A percentile compares a stretch with the other conserved stretches of the same genome.
phyloP scores from a whole-genome alignment of 92 coral and sea anemone species.

The Meandrina meandrites region DNA sequence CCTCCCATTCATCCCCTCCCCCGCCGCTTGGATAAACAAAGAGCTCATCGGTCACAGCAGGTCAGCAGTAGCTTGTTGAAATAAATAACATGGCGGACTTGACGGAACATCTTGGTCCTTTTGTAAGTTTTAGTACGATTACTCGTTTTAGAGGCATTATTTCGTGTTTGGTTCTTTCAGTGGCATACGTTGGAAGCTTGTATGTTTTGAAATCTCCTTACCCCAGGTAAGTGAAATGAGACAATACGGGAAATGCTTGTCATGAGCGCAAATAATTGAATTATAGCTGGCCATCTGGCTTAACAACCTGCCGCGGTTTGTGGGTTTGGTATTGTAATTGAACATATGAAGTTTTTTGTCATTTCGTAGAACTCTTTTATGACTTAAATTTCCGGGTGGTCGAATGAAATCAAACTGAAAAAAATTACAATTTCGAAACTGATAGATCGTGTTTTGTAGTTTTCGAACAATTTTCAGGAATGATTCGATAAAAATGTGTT shows the following conservation, averaged over 20 bases:
- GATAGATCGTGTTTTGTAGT: neutral
- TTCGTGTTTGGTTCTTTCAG: constrained; percentile 88
- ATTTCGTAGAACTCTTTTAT: neutral
- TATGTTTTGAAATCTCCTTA: constrained; percentile 87
- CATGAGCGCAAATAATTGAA: neutral
- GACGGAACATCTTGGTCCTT: constrained; percentile 60
- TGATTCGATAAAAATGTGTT: neutral
- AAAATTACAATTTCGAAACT: no score
- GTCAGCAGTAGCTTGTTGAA: constrained; percentile 49
- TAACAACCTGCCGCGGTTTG: neutral
- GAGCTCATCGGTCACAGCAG: neutral
- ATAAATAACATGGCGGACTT: constrained; percentile 81
- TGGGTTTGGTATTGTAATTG: neutral
- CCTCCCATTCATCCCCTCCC: constrained; percentile 28
- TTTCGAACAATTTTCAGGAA: neutral
- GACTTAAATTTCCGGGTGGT: neutral
- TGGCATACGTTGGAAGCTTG: constrained; percentile 84
- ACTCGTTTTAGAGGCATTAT: constrained; percentile 75
- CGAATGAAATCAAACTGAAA: neutral
- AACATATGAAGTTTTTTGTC: neutral
- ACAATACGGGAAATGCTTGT: neutral
- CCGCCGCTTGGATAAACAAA: neutral
- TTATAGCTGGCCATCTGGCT: neutral
- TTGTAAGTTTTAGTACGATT: constrained; percentile 77
- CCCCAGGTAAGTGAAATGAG: constrained; percentile 69